These are phyloP conservation scores for Melanotaenia trifasciata DNA, from an alignment of 2,797 vertebrate genomes.

Conservation along the genomic window DNA sequence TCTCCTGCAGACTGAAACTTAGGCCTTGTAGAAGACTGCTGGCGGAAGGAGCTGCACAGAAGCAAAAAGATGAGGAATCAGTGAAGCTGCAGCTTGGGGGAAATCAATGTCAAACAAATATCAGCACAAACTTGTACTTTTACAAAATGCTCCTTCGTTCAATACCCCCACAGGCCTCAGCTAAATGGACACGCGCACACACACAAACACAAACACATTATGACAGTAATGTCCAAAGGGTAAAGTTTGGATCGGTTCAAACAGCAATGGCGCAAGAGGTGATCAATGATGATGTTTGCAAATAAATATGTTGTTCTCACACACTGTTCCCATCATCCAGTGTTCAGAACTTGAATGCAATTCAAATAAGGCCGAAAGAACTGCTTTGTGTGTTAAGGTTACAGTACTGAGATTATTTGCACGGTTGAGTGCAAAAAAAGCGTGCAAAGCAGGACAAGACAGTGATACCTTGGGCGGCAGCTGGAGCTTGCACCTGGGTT, in stretches of 20 bases:
- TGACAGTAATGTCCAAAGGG: conserved; percentile 51
- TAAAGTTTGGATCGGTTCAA: conserved; percentile 49
- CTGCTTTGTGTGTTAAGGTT: conserved; percentile 48
- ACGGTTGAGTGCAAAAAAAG: conserved; percentile 63
- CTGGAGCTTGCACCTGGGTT: conserved; percentile 83
- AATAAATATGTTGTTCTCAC: conserved; percentile 50
- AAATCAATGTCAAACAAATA: conserved; percentile 6
- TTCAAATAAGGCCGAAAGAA: conserved; percentile 31
- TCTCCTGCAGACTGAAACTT: conserved; percentile 98
- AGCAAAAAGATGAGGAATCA: conserved; percentile 16
- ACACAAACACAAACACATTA: conserved; percentile 25
- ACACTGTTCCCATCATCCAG: conserved; percentile 49
- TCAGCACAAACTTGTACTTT: conserved; percentile 10
- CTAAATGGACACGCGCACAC: not conserved
- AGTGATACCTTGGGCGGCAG: conserved; percentile 84
- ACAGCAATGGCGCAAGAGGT: conserved; percentile 67
- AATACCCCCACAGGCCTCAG: conserved; percentile 8
- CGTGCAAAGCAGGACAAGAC: conserved; percentile 74
- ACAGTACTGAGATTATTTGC: conserved; percentile 56
- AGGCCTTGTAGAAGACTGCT: conserved; percentile 97
- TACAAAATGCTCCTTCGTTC: not conserved
- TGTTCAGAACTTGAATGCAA: conserved; percentile 28
- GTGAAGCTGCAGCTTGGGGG: not conserved
- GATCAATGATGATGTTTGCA: conserved; percentile 68
- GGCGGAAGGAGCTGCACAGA: conserved; percentile 87